Evolutionary conservation across 2,797 vertebrate genomes (phyloP), one percentile per base, ranked within the genome.

Genomic region (Phalanger gymnotis): DNA sequence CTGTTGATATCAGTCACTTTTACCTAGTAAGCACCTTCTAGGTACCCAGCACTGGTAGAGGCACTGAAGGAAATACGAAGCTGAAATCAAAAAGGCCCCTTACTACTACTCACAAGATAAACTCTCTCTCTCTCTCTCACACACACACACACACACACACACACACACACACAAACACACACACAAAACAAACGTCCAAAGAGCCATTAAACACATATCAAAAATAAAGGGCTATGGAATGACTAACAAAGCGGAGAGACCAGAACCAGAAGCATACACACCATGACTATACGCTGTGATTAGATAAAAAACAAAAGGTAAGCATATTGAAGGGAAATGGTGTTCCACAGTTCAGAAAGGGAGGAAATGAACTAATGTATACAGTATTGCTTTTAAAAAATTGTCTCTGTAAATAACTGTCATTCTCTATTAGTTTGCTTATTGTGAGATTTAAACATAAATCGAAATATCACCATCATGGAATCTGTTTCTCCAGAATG

Each of bases 401-500:
- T 34, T 34, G n/a, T 66, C 19, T 40, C 73, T 81, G 22, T 47
- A 81, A 81, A 81, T 47, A 81, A 81, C 40, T 81, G n/a, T 47
- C n/a, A 81, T 81, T 25, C 40, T 81, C 40, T 81, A 27, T 81
- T 81, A 81, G 22, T 81, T 81, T 81, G n/a, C 73, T 47, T 81
- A 81, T 40, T 81, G 11, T 47, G 40, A 25, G 22, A 81, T 47
- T 47, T 81, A 81, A 81, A 81, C 19, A 27, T 81, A 47, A 81
- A 81, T 47, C 47, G 54, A 91, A 93, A 94, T 10, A 87, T 92
- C 92, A 94, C 91, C 40, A 92, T 12, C 27, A 87, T 51, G 90
- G 53, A 94, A 96, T 93, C 6, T 54, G 27, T 73, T 40, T 91
- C 91, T 91, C 56, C 93, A 93, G 54, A 58, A 92, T 66, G 51